A percentile compares a stretch with the other conserved stretches of the same genome.
Evolutionary conservation across 2,888 invertebrate species (phyloP).

Genomic region (Cryptus viduatorius): DNA sequence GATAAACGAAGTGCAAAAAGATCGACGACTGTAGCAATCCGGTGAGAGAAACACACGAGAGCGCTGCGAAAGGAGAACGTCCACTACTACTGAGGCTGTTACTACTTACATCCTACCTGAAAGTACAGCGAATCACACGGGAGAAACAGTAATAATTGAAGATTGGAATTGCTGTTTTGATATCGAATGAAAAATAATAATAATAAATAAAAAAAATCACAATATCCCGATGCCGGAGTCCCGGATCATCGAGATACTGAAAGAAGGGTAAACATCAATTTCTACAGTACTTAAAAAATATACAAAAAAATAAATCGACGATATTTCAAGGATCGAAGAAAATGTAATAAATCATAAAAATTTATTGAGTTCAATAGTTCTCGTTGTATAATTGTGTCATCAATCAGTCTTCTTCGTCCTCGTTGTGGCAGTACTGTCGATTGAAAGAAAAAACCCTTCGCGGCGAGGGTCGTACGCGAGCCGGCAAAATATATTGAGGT

Average conservation of each 20-base stretch:
- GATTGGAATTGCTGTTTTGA: constrained; percentile 10
- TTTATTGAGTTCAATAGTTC: not conserved
- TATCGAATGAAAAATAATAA: constrained; percentile 6
- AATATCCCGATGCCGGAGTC: constrained; percentile 45
- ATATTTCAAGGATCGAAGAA: not conserved
- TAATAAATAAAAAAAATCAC: constrained; percentile 9
- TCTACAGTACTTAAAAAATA: not conserved
- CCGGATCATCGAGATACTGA: constrained; percentile 40
- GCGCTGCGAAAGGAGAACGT: constrained; percentile 40
- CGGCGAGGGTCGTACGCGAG: constrained; percentile 39
- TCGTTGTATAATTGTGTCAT: constrained; percentile 4
- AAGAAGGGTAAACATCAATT: constrained; percentile 30
- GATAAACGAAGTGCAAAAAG: not conserved
- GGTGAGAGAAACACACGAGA: constrained; percentile 23
- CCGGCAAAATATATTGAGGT: constrained; percentile 54
- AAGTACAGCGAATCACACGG: not conserved
- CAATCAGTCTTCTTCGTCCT: constrained; percentile 27
- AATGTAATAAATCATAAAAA: not conserved
- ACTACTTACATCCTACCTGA: not conserved
- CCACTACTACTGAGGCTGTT: constrained; percentile 9
- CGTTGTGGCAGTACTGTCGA: constrained; percentile 11
- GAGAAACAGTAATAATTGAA: constrained; percentile 31
- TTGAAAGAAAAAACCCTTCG: not conserved
- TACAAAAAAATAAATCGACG: not conserved
- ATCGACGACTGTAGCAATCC: not conserved